These are phyloP conservation scores for Perodicticus potto DNA, from an alignment of 2,797 vertebrate genomes.

Conservation along the genomic window DNA sequence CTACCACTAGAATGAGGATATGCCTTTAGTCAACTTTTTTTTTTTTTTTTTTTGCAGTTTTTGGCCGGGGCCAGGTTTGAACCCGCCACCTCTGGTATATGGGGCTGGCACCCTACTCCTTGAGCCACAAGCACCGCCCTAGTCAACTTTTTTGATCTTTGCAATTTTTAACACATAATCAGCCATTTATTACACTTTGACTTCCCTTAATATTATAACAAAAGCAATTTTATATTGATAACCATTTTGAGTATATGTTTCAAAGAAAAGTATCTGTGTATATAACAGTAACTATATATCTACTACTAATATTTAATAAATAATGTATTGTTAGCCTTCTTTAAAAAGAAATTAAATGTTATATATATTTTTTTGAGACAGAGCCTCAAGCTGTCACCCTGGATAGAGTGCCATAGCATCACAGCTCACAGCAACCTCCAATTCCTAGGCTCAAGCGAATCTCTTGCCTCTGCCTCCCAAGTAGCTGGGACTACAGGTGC, in stretches of 20 bases:
- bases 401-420: too few species aligned
- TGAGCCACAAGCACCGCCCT: too few species aligned
- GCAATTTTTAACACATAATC: background rate
- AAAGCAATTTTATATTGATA: constrained; percentile 41
- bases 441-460: too few species aligned
- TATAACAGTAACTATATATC: background rate
- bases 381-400: too few species aligned
- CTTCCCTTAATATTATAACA: background rate
- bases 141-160: constrained; percentile 8
- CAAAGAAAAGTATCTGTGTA: background rate
- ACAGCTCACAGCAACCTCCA: too few species aligned
- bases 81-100: too few species aligned
- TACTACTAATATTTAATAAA: background rate
- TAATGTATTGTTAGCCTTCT: background rate
- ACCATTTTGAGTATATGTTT: background rate
- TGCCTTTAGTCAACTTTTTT: constrained; percentile 13
- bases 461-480: too few species aligned
- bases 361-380: too few species aligned
- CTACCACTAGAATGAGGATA: background rate
- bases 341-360: background rate
- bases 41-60: background rate
- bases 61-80: too few species aligned
- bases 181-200: background rate
- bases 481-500: too few species aligned
- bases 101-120: too few species aligned